Evolutionary conservation across 2,797 vertebrate species (phyloP), one percentile per base, ranked within the genome.

Genomic region (Nasua narica): DNA sequence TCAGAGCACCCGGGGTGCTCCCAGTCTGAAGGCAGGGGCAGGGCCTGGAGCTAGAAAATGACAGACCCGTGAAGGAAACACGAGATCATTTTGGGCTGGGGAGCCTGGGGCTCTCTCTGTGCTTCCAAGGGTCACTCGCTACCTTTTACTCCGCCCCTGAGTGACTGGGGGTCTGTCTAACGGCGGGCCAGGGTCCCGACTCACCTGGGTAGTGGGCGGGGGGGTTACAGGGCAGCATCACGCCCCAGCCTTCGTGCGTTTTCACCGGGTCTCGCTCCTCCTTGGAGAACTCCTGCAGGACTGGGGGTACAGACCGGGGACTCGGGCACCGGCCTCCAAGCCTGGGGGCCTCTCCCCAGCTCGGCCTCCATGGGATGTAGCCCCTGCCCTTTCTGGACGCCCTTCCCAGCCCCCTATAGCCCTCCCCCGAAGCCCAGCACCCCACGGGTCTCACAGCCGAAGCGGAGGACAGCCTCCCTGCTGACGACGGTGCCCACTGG

Each of bases 141-240:
- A 12, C 46, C 25, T n/a, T 54, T 46, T 1, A 32, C 14, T 50
- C 76, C 27, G 3, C 4, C 23, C 72, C 35, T 0, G 40, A 12
- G 70, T 0, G 9, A 13, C 50, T 2, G 0, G 25, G 27, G 23
- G 27, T 40, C 9, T 18, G 58, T 48, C 11, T 14, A 6, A 23
- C 72, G 37, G 2, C 5, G 6, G 14, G 2, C 54, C 32, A 4
- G 18, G 56, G 21, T 2, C 32, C 23, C 4, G 2, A 54, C 95
- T 98, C 97, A 99, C 99, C 99, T 99, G 99, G 99, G 97, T 99
- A 99, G 98, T 99, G 99, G 85, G 99, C 98, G 0, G 99, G 99
- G 0, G 99, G 99, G 93, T 99, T 99, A 97, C 99, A 99, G 95
- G 99, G 96, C 21, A 99, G 96, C 98, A 99, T 99, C 19, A 99